Evolutionary conservation across 2,888 invertebrate genomes (phyloP).

Genomic region (Drosophila subsilvestris): DNA sequence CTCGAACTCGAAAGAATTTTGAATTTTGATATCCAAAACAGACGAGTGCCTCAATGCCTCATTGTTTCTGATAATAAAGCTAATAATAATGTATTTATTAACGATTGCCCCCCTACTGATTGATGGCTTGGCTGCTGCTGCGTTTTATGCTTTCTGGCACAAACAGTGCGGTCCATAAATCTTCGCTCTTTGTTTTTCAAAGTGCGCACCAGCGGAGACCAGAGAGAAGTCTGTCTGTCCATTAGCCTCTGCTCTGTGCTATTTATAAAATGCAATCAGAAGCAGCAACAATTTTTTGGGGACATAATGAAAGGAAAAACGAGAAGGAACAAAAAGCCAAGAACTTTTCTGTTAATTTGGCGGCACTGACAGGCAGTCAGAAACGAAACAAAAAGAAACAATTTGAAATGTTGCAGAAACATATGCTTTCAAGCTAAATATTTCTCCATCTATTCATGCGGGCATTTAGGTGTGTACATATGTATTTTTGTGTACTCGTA

Average conservation of each 20-base stretch:
- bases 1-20: neutral
- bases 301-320: slow-evolving; percentile 35
- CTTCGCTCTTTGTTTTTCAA: slow-evolving; percentile 45
- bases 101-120: slow-evolving; percentile 50
- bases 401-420: slow-evolving; percentile 38
- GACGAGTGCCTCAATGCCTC: slow-evolving; percentile 6
- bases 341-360: slow-evolving; percentile 57
- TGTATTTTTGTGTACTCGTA: slow-evolving; percentile 1
- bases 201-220: slow-evolving; percentile 18
- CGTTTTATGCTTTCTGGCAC: slow-evolving; percentile 45
- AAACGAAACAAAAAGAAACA: slow-evolving; percentile 26
- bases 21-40: neutral
- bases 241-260: slow-evolving; percentile 33
- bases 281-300: slow-evolving; percentile 28
- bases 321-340: slow-evolving; percentile 18
- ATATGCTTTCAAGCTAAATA: slow-evolving; percentile 24
- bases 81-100: slow-evolving; percentile 50
- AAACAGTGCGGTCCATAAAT: slow-evolving; percentile 57
- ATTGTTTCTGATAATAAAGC: slow-evolving; percentile 32
- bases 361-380: slow-evolving; percentile 61
- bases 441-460: slow-evolving; percentile 13
- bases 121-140: slow-evolving; percentile 49
- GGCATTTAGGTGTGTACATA: neutral
- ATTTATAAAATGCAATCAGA: slow-evolving; percentile 37
- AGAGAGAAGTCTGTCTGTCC: slow-evolving; percentile 11